A percentile compares a stretch with the other conserved stretches of the same genome.
Conservation (phyloP, 2,113 vertebrate species). For the Sarotherodon lohbergeri region DNA sequence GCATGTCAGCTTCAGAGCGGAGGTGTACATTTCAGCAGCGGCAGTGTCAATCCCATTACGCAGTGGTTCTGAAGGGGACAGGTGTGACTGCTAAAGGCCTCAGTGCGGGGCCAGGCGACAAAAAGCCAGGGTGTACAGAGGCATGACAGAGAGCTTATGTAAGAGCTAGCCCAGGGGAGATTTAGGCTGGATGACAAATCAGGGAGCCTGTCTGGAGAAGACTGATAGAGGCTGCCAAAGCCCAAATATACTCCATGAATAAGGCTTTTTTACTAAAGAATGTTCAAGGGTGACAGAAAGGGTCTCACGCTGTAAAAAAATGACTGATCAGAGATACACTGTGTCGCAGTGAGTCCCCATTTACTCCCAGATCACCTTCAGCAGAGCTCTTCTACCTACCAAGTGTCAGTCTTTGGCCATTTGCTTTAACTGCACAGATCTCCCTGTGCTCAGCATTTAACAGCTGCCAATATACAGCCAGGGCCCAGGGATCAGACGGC, state of each 20-base stretch:
- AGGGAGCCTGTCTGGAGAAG: not conserved
- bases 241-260: not conserved
- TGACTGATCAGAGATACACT: not conserved
- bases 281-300: not conserved
- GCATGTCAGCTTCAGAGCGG: not conserved
- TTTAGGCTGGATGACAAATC: not conserved
- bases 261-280: not conserved
- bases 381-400: slow-evolving; percentile 4
- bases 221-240: not conserved
- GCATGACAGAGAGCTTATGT: not conserved
- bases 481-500: slow-evolving; percentile 72
- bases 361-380: slow-evolving; percentile 4
- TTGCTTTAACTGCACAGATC: slow-evolving; percentile 68
- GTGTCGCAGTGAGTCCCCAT: not conserved
- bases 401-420: slow-evolving; percentile 70
- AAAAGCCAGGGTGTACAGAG: not conserved
- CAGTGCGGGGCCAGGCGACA: not conserved
- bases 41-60: slow-evolving; percentile 47
- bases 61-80: slow-evolving; percentile 20
- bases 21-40: slow-evolving; percentile 62
- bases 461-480: slow-evolving; percentile 81
- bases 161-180: not conserved
- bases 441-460: slow-evolving; percentile 64
- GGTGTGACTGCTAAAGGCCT: slow-evolving; percentile 21
- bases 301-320: not conserved